Conservation (phyloP, 1,140 invertebrate genomes). For the Bombus breviceps region DNA sequence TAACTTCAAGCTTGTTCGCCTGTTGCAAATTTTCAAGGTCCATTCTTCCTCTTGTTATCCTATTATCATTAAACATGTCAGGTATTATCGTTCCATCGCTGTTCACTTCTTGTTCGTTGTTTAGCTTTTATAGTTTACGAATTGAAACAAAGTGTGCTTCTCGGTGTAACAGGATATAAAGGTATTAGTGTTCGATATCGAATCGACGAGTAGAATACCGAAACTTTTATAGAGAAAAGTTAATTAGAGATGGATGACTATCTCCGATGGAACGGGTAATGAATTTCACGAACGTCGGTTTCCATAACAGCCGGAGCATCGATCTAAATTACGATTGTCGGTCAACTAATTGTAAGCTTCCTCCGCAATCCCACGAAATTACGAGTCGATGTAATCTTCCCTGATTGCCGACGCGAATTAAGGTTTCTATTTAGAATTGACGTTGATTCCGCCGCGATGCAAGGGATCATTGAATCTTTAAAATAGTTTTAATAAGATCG, state of each 20-base stretch:
- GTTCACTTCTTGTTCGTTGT: background rate
- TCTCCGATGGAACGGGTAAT: conserved; percentile 37
- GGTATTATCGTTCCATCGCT: background rate
- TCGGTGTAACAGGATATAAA: background rate
- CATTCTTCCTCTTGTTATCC: background rate
- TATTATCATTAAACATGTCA: conserved; percentile 29
- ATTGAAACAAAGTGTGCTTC: background rate
- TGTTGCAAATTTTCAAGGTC: conserved; percentile 45
- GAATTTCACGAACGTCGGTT: conserved; percentile 51
- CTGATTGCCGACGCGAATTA: conserved; percentile 50
- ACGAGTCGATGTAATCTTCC: conserved; percentile 51
- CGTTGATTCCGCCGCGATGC: too few species aligned
- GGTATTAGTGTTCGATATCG: background rate
- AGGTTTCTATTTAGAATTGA: conserved; percentile 28
- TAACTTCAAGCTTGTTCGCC: conserved; percentile 33
- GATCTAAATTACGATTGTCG: conserved; percentile 66
- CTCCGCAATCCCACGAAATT: conserved; percentile 46
- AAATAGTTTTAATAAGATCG: background rate
- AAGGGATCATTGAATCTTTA: background rate
- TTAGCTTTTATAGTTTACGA: background rate
- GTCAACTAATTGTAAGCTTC: conserved; percentile 53
- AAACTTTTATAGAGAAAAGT: conserved; percentile 1
- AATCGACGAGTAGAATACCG: too few species aligned
- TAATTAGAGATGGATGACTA: conserved; percentile 31
- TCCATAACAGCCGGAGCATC: conserved; percentile 53